Conservation (phyloP, 2,888 invertebrate species). For the Drosophila seclusa region DNA sequence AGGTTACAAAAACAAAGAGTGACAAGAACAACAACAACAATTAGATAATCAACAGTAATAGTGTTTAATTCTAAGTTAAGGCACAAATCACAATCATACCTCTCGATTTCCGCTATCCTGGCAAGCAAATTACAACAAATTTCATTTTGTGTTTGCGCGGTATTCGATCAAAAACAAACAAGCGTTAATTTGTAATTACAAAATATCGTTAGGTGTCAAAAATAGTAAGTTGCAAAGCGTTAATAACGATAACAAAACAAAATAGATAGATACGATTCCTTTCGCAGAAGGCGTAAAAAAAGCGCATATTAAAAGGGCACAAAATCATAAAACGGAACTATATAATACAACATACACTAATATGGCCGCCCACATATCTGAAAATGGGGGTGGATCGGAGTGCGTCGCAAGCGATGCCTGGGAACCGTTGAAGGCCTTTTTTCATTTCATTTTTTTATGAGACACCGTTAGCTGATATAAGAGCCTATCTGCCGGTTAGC, state of each 20-base stretch:
- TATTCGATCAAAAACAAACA: constrained; percentile 78
- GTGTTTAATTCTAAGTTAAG: constrained; percentile 77
- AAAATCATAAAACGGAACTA: constrained; percentile 7
- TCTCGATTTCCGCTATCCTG: constrained; percentile 90
- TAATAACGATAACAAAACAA: constrained; percentile 23
- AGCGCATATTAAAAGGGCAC: constrained; percentile 27
- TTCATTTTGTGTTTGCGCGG: constrained; percentile 80
- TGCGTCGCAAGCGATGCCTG: constrained; percentile 1
- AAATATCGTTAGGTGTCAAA: constrained; percentile 44
- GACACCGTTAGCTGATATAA: constrained; percentile 19
- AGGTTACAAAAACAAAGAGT: constrained; percentile 3
- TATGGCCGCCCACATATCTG: constrained; percentile 29
- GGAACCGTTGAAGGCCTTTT: constrained; percentile 10
- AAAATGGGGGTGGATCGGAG: constrained; percentile 14
- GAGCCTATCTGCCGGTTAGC: background rate
- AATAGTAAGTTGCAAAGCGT: constrained; percentile 39
- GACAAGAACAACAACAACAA: constrained; percentile 30
- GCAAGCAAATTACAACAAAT: constrained; percentile 85
- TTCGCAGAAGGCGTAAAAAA: constrained; percentile 17
- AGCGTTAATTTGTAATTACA: constrained; percentile 71
- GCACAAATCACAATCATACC: constrained; percentile 86
- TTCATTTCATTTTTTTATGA: background rate
- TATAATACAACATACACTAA: constrained; percentile 29
- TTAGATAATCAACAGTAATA: constrained; percentile 37
- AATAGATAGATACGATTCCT: constrained; percentile 6